Evolutionary conservation across 2,888 invertebrate genomes (phyloP), one percentile per base, ranked within the genome.

Genomic region (Leptinotarsa tumamoca): DNA sequence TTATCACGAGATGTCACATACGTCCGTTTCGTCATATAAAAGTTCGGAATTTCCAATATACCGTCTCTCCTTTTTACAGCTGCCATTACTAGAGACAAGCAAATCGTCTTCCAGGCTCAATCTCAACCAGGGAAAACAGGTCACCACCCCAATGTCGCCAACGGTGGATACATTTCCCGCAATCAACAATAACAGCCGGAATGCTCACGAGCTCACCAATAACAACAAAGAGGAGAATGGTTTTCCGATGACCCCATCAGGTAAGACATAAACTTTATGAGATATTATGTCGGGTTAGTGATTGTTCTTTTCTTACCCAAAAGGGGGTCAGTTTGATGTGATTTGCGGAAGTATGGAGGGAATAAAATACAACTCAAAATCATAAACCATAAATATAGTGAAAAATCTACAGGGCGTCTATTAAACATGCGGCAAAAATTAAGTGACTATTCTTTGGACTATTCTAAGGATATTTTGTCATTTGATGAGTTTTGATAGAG

Each of bases 241-340:
- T 63, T 85, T 87, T 75, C 89, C 89, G 67, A 82, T 89, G 74
- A 88, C 88, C 23, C 87, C 88, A 52, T 84, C 86, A 81, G 88
- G 88, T 88, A 23, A 23, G 58, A 23, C 23, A 23, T 21, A 13
- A 23, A 58, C 58, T 58, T 58, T 58, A 58, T 21, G 58, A 58
- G 21, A 14, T 23, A 23, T 58, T 14, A 27, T 4, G 58, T 58
- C 15, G 21, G 27, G 58, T 23, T 23, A 10, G 3, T 43, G 43
- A 43, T 10, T 10, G 10, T 43, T 43, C 43, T 43, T 43, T 21
- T 15, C n/a, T 58, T 58, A 23, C 13, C 14, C 58, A 15, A 58
- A 58, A 27, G 27, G 58, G 27, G 58, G 23, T 58, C 23, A 15
- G 21, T 58, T 58, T 58, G 14, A 23, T 58, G 18, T 4, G 21